Evolutionary conservation across 2,113 vertebrate species (phyloP).

Genomic region (Caloenas nicobarica): DNA sequence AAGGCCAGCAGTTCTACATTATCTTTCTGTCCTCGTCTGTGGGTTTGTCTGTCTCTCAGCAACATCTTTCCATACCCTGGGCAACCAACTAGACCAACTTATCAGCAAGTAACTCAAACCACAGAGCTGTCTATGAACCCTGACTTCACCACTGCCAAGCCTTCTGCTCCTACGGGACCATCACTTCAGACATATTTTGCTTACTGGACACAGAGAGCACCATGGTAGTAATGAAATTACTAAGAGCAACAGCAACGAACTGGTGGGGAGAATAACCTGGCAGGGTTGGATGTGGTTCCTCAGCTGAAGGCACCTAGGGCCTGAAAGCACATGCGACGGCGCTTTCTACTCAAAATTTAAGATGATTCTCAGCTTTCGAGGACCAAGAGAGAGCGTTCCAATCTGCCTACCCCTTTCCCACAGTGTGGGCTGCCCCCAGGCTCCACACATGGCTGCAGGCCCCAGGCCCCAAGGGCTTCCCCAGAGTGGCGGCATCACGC

Average conservation of each 20-base stretch:
- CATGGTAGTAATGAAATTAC: not conserved
- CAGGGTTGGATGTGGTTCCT: not conserved
- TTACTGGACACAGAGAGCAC: not conserved
- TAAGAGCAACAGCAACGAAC: not conserved
- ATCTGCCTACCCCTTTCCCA: not conserved
- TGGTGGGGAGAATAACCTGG: not conserved
- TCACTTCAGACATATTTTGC: not conserved
- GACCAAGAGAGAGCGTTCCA: not conserved
- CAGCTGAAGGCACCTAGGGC: not conserved
- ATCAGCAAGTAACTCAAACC: not conserved
- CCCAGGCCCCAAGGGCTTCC: accelerated
- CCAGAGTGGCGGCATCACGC: accelerated
- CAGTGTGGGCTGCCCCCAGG: not conserved
- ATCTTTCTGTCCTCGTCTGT: not conserved
- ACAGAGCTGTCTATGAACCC: not conserved
- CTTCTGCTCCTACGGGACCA: not conserved
- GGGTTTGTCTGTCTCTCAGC: not conserved
- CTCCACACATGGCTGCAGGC: accelerated
- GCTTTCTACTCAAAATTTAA: not conserved
- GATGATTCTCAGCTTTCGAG: not conserved
- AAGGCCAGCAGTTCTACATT: not conserved
- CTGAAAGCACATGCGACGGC: not conserved
- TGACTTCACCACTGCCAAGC: not conserved
- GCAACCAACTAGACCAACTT: not conserved
- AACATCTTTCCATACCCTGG: not conserved